Evolutionary conservation across 2,888 invertebrate genomes (phyloP), one percentile per base, ranked within the genome.

Genomic region (Cheilosia pagana): DNA sequence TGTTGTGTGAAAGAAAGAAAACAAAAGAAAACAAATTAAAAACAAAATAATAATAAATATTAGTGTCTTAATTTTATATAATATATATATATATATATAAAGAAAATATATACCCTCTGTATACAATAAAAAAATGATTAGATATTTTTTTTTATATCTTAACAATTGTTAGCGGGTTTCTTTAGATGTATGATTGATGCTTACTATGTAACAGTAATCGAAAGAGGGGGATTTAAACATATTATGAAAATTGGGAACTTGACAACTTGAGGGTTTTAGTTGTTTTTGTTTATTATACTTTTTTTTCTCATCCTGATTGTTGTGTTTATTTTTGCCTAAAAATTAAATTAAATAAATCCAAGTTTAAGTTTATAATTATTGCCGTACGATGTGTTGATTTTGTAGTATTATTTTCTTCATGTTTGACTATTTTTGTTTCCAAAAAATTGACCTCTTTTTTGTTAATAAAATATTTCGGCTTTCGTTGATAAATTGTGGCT

Each of bases 31-130:
- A 35, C 35, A 35, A 35, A 35, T 35, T 35, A 35, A 35, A 45
- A 74, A 41, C 12, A 35, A 35, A 45, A 74, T 31, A 67, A 72
- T 57, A 74, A 79, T 65, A 81, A 70, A 76, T 74, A 74, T 79
- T 83, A 83, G 83, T 83, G 83, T 83, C 83, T 83, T 83, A 83
- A 83, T 79, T 83, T 83, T 79, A 83, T 79, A 83, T 82, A 35
- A 72, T 72, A 48, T 25, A 63, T n/a, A 45, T 35, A 39, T 41
- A 71, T 39, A 43, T 16, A 65, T 21, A 70, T 35, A 57, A 67
- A 70, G 76, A 83, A 68, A 59, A 87, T 75, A 87, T 57, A 81
- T 78, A 74, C 77, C 81, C 83, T 86, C 83, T 87, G 81, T 67
- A 81, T 48, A 81, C 48, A 77, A 60, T 25, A 78, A 78, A 55